These are phyloP conservation scores for Meganola albula DNA, from an alignment of 2,888 invertebrate species.

Conservation along the genomic window DNA sequence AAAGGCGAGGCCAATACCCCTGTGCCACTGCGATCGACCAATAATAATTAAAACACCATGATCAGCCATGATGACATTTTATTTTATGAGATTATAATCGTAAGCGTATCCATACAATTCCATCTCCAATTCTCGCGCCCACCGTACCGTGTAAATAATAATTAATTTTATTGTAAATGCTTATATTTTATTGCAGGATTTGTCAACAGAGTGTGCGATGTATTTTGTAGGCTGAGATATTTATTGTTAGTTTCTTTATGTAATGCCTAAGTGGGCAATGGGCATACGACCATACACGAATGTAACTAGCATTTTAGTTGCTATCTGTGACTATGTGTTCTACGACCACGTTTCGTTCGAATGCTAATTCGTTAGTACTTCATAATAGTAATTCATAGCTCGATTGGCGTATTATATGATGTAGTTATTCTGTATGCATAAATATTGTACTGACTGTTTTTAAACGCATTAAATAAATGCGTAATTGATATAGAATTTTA, in stretches of 20 bases:
- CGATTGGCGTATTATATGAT: constrained; percentile 30
- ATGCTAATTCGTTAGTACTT: constrained; percentile 39
- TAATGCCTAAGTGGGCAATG: constrained; percentile 60
- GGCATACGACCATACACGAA: constrained; percentile 40
- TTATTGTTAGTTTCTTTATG: constrained; percentile 70
- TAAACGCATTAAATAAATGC: no score
- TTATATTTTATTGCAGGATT: constrained; percentile 78
- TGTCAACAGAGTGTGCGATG: constrained; percentile 76
- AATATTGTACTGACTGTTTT: no score
- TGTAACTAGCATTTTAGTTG: constrained; percentile 33
- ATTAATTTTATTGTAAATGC: constrained; percentile 79
- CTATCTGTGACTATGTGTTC: constrained; percentile 21
- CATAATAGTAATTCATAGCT: constrained; percentile 34
- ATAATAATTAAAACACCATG: no score
- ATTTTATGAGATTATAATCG: no score
- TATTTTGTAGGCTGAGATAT: constrained; percentile 71
- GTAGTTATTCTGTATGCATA: no score
- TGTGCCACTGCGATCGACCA: no score
- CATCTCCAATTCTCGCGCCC: constrained; percentile 50
- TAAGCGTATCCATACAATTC: constrained; percentile 41
- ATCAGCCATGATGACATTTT: no score
- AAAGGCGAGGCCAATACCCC: no score
- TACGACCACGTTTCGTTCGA: constrained; percentile 38
- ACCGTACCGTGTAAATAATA: constrained; percentile 75
- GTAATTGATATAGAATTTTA: no score